Evolutionary conservation across 1,140 invertebrate species (phyloP).

Genomic region (Neotoxoptera formosana): DNA sequence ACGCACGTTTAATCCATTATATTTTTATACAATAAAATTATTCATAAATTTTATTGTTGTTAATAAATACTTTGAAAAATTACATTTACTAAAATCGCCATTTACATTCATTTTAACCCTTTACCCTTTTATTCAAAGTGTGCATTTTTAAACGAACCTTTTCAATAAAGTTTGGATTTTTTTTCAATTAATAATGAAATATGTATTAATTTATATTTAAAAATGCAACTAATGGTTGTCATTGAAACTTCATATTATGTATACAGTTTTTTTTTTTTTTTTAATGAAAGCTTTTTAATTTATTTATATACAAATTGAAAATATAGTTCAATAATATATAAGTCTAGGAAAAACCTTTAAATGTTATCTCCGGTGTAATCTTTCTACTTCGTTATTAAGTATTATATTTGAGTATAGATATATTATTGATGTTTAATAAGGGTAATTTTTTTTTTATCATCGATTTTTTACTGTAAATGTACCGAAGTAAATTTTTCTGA

Average conservation of each 20-base stretch:
- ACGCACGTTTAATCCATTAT: background rate
- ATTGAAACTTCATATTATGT: slow-evolving; percentile 9
- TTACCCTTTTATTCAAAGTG: background rate
- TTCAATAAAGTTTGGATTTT: slow-evolving; percentile 8
- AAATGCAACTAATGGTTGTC: background rate
- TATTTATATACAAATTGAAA: background rate
- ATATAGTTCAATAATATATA: background rate
- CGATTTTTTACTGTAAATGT: background rate
- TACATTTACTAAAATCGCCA: background rate
- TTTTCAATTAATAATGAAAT: slow-evolving; percentile 15
- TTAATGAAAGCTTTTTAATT: background rate
- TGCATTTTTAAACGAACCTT: background rate
- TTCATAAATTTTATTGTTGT: background rate
- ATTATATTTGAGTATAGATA: background rate
- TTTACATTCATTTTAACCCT: background rate
- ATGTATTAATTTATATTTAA: background rate
- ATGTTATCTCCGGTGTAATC: background rate
- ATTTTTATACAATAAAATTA: background rate
- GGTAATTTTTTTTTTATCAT: background rate
- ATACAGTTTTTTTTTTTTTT: background rate
- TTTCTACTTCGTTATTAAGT: background rate
- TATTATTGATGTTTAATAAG: background rate
- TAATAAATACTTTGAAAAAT: background rate
- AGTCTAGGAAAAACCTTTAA: background rate
- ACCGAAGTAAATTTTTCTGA: background rate